phyloP scores from a whole-genome alignment of 1,140 invertebrate species.

The Lepidostoma basale region DNA sequence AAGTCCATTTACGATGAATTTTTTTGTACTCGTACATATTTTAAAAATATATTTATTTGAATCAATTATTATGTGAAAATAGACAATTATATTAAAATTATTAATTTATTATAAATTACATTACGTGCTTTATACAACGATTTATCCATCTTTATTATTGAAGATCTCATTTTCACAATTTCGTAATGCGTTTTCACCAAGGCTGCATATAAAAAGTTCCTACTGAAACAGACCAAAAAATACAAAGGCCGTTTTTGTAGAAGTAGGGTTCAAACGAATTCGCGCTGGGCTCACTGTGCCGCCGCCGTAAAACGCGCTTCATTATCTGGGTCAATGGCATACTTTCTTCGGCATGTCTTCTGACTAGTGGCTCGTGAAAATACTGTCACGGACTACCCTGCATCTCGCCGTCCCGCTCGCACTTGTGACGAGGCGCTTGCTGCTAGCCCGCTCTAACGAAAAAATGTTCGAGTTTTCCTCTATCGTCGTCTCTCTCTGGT shows the following conservation, averaged over 20 bases:
- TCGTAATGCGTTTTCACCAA: neutral
- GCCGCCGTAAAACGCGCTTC: neutral
- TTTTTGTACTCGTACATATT: no score
- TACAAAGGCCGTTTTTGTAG: neutral
- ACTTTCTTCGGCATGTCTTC: neutral
- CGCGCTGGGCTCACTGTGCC: neutral
- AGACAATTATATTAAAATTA: no score
- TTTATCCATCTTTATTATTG: no score
- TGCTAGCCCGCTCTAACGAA: no score
- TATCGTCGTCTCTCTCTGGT: no score
- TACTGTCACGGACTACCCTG: neutral
- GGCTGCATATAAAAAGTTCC: neutral
- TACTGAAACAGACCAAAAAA: neutral
- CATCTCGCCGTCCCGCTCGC: neutral
- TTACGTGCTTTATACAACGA: no score
- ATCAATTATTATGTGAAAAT: no score
- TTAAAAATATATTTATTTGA: no score
- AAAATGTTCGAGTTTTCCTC: no score
- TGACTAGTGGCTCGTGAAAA: neutral
- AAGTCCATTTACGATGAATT: no score
- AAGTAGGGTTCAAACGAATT: neutral
- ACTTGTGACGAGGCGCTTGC: neutral
- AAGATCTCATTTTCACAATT: neutral
- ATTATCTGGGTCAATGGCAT: slow-evolving; percentile 7
- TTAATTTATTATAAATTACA: no score